Conservation (phyloP, 2,797 vertebrate species). For the Enteromius mattozi region DNA sequence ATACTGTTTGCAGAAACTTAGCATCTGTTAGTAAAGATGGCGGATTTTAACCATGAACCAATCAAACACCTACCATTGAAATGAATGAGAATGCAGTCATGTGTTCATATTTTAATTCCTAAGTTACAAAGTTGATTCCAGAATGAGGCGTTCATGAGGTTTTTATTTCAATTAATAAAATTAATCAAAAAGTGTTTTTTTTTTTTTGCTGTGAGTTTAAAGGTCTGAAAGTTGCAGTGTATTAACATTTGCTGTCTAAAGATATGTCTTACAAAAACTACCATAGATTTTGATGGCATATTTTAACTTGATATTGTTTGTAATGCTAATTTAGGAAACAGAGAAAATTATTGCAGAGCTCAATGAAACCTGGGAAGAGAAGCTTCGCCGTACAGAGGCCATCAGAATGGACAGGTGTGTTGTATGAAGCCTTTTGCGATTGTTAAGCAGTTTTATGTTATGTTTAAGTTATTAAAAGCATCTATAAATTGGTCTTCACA, state of each 20-base stretch:
- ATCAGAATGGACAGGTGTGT: constrained; percentile 95
- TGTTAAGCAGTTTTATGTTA: not conserved
- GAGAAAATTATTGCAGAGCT: constrained; percentile 99
- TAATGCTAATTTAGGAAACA: constrained; percentile 83
- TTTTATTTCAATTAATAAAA: not conserved
- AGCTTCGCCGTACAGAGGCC: constrained; percentile 92
- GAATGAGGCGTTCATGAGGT: not conserved
- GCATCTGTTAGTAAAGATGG: not conserved
- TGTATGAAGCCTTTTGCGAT: not conserved
- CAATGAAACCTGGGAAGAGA: constrained; percentile 99
- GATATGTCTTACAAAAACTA: not conserved
- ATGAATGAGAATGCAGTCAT: not conserved
- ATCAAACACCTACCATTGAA: not conserved
- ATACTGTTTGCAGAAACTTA: not conserved
- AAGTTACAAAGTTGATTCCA: not conserved
- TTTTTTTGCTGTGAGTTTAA: not conserved
- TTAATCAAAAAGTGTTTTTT: not conserved
- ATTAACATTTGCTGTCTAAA: not conserved
- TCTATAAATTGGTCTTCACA: constrained; percentile 65
- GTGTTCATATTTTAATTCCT: not conserved
- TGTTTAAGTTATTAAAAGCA: not conserved
- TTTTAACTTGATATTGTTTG: constrained; percentile 32
- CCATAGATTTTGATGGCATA: not conserved
- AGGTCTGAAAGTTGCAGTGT: not conserved
- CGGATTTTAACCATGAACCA: not conserved